A percentile compares a stretch with the other conserved stretches of the same genome.
Evolutionary conservation across 2,888 invertebrate genomes (phyloP).

Genomic region (Drosophila affinis): DNA sequence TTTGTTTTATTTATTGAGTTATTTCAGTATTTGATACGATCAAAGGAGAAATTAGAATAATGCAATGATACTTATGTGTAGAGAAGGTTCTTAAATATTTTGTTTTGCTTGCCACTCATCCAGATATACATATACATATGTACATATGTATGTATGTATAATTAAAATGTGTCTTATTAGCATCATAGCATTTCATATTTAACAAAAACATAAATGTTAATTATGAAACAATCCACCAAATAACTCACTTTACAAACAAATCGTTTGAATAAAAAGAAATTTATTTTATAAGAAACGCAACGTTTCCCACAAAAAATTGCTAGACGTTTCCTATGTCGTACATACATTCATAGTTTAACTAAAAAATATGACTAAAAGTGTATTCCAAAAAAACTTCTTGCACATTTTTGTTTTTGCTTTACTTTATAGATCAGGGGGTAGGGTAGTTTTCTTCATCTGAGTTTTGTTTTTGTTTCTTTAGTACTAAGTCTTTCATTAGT

Average conservation of each 20-base stretch:
- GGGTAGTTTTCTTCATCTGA: neutral
- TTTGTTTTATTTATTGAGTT: conserved; percentile 66
- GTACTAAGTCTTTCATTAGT: conserved; percentile 70
- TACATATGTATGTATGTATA: neutral
- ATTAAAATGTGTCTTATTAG: conserved; percentile 52
- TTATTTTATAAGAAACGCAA: conserved; percentile 52
- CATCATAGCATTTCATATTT: conserved; percentile 16
- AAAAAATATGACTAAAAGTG: conserved; percentile 70
- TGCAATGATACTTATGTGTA: conserved; percentile 50
- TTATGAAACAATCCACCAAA: conserved; percentile 11
- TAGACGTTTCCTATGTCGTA: conserved; percentile 47
- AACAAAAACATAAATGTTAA: conserved; percentile 5
- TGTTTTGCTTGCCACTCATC: conserved; percentile 49
- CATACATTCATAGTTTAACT: conserved; percentile 50
- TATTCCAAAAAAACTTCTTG: conserved; percentile 55
- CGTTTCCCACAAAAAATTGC: conserved; percentile 53
- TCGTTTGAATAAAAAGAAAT: conserved; percentile 12
- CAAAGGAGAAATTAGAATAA: conserved; percentile 59
- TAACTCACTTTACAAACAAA: conserved; percentile 25
- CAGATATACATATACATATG: conserved; percentile 5
- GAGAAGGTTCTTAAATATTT: conserved; percentile 48
- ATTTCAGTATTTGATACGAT: conserved; percentile 66
- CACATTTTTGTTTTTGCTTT: conserved; percentile 38
- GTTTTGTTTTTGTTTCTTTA: conserved; percentile 34
- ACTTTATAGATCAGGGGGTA: conserved; percentile 25